Conservation (phyloP, 2,113 vertebrate species). For the Sceloporus undulatus region DNA sequence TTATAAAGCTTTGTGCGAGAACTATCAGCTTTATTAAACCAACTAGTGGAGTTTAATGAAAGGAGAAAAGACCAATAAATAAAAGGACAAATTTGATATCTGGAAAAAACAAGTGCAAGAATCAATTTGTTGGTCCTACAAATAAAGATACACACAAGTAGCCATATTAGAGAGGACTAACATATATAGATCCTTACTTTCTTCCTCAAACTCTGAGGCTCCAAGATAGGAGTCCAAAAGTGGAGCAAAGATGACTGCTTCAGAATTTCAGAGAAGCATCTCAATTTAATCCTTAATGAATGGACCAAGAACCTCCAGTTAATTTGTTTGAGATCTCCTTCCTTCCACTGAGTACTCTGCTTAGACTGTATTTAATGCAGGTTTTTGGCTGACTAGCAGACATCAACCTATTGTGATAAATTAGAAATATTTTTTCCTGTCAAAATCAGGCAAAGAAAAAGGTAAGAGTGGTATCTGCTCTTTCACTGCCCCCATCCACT, state of each 20-base stretch:
- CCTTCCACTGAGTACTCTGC: background rate
- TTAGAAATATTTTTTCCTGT: background rate
- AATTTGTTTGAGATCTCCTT: background rate
- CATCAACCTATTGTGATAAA: background rate
- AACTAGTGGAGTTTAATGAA: constrained; percentile 51
- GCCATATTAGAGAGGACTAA: background rate
- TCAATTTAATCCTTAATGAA: background rate
- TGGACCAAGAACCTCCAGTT: background rate
- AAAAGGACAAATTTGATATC: constrained; percentile 46
- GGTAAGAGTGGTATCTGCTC: background rate
- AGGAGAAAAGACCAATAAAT: constrained; percentile 47
- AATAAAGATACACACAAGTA: background rate
- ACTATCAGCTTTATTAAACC: constrained; percentile 78
- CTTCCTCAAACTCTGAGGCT: constrained; percentile 10
- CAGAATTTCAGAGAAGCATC: constrained; percentile 2
- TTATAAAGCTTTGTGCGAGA: constrained; percentile 75
- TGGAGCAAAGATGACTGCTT: background rate
- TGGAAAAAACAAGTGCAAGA: constrained; percentile 34
- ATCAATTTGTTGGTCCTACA: constrained; percentile 37
- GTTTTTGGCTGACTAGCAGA: background rate
- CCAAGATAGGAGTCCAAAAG: background rate
- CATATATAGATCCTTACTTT: constrained; percentile 29
- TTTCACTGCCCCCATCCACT: background rate
- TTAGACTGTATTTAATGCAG: background rate
- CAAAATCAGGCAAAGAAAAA: constrained; percentile 1